These are phyloP conservation scores for Eurystomus gularis DNA, from an alignment of 2,113 vertebrate species.

Conservation along the genomic window DNA sequence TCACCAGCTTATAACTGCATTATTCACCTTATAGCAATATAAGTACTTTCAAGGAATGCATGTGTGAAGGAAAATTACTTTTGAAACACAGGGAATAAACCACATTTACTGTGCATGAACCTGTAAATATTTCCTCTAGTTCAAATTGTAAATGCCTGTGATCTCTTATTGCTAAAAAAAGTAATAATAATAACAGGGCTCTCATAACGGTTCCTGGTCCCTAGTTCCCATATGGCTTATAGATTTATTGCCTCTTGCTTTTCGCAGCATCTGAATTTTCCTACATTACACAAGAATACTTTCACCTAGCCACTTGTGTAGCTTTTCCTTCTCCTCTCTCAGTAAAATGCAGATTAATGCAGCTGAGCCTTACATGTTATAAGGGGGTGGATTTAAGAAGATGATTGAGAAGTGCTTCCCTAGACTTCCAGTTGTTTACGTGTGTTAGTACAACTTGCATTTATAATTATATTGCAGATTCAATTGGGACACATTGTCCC, in stretches of 20 bases:
- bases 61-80: not conserved
- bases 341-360: not conserved
- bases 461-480: not conserved
- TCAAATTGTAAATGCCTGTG: not conserved
- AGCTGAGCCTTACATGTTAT: not conserved
- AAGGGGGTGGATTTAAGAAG: not conserved
- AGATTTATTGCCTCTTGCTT: not conserved
- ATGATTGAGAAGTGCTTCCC: not conserved
- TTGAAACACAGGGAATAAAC: not conserved
- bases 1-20: not conserved
- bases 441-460: not conserved
- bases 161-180: not conserved
- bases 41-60: not conserved
- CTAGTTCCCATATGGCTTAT: not conserved
- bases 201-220: not conserved
- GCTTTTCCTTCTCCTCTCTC: not conserved
- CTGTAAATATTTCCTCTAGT: not conserved
- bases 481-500: not conserved
- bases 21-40: not conserved
- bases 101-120: not conserved
- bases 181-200: not conserved
- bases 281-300: not conserved
- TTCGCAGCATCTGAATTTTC: not conserved
- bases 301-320: not conserved
- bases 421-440: not conserved